Percentiles rank a stretch among this genome's conserved stretches.
Evolutionary conservation across 1,140 invertebrate species (phyloP).

Genomic region (Solenopsis invicta): DNA sequence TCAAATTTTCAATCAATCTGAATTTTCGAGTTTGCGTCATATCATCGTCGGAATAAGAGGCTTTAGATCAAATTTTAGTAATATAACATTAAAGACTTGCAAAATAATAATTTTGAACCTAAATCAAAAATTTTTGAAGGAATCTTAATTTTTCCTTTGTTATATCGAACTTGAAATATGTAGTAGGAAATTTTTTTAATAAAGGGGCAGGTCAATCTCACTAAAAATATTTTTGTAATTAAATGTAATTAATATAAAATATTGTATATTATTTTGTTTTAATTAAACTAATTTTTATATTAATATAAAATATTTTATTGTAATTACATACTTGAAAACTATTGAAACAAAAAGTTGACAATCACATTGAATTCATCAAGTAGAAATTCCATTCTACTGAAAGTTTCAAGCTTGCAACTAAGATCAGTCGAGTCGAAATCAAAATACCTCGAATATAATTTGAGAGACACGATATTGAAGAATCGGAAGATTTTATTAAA

Average conservation of each 20-base stretch:
- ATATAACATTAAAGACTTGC: not conserved
- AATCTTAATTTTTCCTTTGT: not conserved
- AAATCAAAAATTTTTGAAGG: not conserved
- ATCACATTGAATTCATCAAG: not conserved
- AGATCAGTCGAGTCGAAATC: slow-evolving; percentile 18
- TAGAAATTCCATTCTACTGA: not conserved
- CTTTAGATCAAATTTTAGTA: slow-evolving; percentile 9
- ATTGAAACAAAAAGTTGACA: not conserved
- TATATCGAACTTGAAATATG: not conserved
- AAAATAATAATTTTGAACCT: not conserved
- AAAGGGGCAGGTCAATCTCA: not conserved
- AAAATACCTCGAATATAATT: slow-evolving; percentile 38
- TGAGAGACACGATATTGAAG: slow-evolving; percentile 5
- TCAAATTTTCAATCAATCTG: slow-evolving; percentile 56
- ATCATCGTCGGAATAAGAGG: slow-evolving; percentile 1
- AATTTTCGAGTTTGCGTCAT: slow-evolving; percentile 7
- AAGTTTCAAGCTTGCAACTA: not conserved
- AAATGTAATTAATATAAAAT: too few relatives aligned
- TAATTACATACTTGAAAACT: not conserved
- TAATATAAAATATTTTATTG: too few relatives aligned
- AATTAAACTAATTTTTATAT: too few relatives aligned
- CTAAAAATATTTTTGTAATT: not conserved
- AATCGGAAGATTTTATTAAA: slow-evolving; percentile 47
- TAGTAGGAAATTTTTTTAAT: not conserved
- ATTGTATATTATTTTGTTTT: too few relatives aligned